Evolutionary conservation across 2,797 vertebrate species (phyloP).

Genomic region (Apogon talboti): DNA sequence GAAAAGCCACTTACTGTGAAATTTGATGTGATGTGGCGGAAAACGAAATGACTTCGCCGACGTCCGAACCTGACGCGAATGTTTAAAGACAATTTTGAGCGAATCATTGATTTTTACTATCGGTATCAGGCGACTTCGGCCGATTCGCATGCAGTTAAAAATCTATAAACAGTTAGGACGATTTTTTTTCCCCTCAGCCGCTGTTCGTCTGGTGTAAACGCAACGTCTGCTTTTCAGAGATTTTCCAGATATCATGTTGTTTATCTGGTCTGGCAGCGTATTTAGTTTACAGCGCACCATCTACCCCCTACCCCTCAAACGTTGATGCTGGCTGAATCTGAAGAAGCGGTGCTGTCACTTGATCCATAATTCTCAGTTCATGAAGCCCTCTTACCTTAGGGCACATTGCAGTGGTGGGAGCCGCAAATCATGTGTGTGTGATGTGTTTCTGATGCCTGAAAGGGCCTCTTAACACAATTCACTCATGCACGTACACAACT

Average conservation of each 20-base stretch:
- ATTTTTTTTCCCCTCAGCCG: neutral
- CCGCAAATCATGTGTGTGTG: conserved; percentile 52
- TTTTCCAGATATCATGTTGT: conserved; percentile 57
- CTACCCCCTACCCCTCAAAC: conserved; percentile 23
- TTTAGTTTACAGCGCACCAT: conserved; percentile 44
- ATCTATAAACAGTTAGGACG: conserved; percentile 2
- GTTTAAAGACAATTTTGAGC: conserved; percentile 16
- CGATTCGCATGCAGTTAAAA: conserved; percentile 1
- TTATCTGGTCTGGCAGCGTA: conserved; percentile 53
- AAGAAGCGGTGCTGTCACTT: conserved; percentile 66
- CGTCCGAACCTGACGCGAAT: conserved; percentile 17
- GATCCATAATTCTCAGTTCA: conserved; percentile 71
- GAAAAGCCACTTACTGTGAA: neutral
- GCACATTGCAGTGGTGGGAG: conserved; percentile 44
- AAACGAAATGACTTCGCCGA: conserved; percentile 20
- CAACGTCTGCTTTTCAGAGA: conserved; percentile 33
- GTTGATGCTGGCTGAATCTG: conserved; percentile 42
- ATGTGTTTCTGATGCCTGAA: conserved; percentile 49
- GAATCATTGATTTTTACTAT: conserved; percentile 5
- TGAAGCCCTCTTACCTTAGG: conserved; percentile 61
- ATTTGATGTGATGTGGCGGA: conserved; percentile 2
- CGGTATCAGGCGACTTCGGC: conserved; percentile 1
- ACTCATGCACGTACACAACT: no score
- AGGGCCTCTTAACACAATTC: neutral
- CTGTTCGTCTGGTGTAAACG: conserved; percentile 18